A percentile compares a stretch with the other conserved stretches of the same genome.
Conservation (phyloP, 2,888 invertebrate genomes). For the Epistrophella euchroma region DNA sequence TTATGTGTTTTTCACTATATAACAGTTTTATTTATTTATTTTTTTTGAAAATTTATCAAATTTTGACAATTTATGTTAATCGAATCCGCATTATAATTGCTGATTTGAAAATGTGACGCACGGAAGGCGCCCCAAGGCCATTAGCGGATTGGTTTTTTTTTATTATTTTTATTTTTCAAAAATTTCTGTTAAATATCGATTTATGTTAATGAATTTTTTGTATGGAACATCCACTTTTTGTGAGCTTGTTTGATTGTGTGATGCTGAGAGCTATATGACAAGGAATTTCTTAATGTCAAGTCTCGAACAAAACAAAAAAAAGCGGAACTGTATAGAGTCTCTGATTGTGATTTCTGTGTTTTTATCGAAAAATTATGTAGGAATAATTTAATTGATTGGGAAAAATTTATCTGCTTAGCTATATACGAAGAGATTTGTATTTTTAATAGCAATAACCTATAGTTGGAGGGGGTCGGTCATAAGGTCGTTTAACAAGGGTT, state of each 20-base stretch:
- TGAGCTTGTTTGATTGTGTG: conserved; percentile 17
- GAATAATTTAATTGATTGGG: conserved; percentile 10
- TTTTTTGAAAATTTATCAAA: conserved; percentile 51
- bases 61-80: conserved; percentile 60
- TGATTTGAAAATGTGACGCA: conserved; percentile 63
- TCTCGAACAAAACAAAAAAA: neutral
- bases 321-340: conserved; percentile 43
- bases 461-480: conserved; percentile 32
- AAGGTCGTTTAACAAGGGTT: conserved; percentile 23
- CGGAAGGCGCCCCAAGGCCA: conserved; percentile 63
- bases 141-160: conserved; percentile 42
- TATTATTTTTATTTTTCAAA: neutral
- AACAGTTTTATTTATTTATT: neutral
- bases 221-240: conserved; percentile 1
- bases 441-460: conserved; percentile 18
- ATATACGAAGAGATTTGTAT: neutral
- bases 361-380: conserved; percentile 41
- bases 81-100: conserved; percentile 63
- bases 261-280: neutral
- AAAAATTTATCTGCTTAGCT: conserved; percentile 1
- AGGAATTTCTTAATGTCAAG: conserved; percentile 56
- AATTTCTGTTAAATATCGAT: conserved; percentile 34
- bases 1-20: conserved; percentile 17
- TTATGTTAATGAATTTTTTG: conserved; percentile 53
- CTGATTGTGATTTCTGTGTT: conserved; percentile 16